Evolutionary conservation across 2,888 invertebrate genomes (phyloP), one percentile per base, ranked within the genome.

Genomic region (Coelopa pilipes): DNA sequence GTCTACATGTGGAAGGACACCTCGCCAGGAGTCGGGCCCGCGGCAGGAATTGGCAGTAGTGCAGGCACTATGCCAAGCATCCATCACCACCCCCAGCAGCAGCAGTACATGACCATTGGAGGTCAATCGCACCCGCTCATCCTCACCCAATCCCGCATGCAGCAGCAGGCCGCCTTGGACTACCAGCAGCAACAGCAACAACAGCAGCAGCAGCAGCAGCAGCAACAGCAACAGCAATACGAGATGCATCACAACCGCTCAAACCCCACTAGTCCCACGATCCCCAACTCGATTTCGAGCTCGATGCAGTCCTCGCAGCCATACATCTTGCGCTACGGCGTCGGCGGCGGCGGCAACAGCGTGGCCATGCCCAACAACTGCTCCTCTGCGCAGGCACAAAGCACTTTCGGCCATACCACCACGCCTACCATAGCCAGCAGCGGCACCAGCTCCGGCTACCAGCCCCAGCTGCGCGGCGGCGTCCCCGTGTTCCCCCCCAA

Each of bases 1-100:
- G 91, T 93, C 70, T 93, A 93, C 86, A 92, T 92, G 89, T 94
- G 93, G 93, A 93, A 93, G 84, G 93, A 93, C 83, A 92, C 92
- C 45, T 93, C 93, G 63, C 93, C 93, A 0, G 91, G 92, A 76
- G 90, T 81, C n/a, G 78, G 71, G 24, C 75, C 67, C 63, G 55
- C 66, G 19, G 73, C 47, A 13, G 70, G 82, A 62, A 82, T 82
- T 75, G 82, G 83, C 79, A 87, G 85, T 79, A 86, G 83, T 83
- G 84, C 87, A 72, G 87, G 86, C 77, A 84, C 86, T 75, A 82
- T 86, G 80, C 81, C 84, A 77, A 84, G 82, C 73, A 80, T 80
- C 78, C 77, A 80, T 78, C 79, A 80, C 77, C 79, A 75, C 66
- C 66, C 79, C 47, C 63, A 72, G 72, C 59, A 72, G 53, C 77